A percentile compares a stretch with the other conserved stretches of the same genome.
phyloP scores from a whole-genome alignment of 2,797 vertebrate species.

The Pseudochromis fuscus region DNA sequence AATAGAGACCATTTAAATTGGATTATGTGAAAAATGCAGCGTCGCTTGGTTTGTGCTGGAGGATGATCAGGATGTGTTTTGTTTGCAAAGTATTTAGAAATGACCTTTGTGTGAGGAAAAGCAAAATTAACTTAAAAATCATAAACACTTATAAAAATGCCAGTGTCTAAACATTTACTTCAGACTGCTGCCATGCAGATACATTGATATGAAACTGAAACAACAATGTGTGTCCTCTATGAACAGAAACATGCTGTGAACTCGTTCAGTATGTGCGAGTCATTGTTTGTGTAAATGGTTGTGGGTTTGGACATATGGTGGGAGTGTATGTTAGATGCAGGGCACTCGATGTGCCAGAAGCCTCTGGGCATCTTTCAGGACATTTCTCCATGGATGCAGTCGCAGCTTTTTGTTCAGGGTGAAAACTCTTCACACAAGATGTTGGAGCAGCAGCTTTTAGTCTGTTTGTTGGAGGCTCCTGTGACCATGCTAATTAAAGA shows the following conservation, averaged over 20 bases:
- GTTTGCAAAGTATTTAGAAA: no score
- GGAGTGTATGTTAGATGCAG: constrained; percentile 67
- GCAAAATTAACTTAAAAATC: no score
- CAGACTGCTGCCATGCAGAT: background rate
- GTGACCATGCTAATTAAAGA: constrained; percentile 63
- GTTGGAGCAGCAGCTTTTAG: constrained; percentile 46
- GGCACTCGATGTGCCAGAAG: constrained; percentile 72
- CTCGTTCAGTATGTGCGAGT: constrained; percentile 9
- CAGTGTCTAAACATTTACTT: background rate
- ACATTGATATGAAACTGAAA: background rate
- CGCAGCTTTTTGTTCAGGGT: constrained; percentile 64
- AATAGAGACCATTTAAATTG: no score
- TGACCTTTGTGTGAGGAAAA: no score
- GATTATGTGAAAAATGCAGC: no score
- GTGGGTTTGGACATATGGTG: constrained; percentile 75
- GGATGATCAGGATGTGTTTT: no score
- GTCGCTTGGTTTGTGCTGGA: no score
- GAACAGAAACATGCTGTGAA: constrained; percentile 15
- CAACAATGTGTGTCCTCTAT: no score
- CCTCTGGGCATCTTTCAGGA: constrained; percentile 79
- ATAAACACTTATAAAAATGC: no score
- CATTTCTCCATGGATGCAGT: constrained; percentile 68
- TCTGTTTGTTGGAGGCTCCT: constrained; percentile 27
- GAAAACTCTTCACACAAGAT: constrained; percentile 54
- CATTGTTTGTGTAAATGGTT: constrained; percentile 35